Evolutionary conservation across 2,888 invertebrate genomes (phyloP), one percentile per base, ranked within the genome.

Genomic region (Beris morrisii): DNA sequence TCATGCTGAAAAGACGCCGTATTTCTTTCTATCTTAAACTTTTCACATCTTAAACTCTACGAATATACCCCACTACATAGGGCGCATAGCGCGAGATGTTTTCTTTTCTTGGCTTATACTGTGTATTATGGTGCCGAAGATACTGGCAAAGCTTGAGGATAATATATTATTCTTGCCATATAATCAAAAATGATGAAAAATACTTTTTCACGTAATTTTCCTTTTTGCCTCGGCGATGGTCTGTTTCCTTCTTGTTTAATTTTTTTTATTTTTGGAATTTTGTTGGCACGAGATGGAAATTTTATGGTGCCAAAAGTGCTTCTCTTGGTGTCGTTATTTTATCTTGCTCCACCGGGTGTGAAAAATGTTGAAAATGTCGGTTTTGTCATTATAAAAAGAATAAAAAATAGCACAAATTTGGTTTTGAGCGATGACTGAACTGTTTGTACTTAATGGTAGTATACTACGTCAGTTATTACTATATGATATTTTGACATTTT

Each of bases 171-270:
- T 67, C 69, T 67, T 63, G 65, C 67, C 65, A 69, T 69, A 69
- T 69, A 69, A 69, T 69, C 66, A 69, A 69, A 69, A 69, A 69
- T 69, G 67, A 69, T 69, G 69, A 69, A 69, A 69, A 69, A 69
- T 69, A 69, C 69, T 69, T 69, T 69, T 69, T 67, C 69, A 69
- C 69, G 67, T 69, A 67, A 69, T 69, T 69, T 69, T 66, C 67
- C 56, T 64, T 64, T 64, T 64, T 54, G 54, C 54, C n/a, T 64
- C 46, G 12, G 46, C 28, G 22, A 58, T 31, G 58, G 46, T 58
- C 45, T 46, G 58, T 45, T 54, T 65, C 45, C 46, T 55, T 65
- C 44, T 22, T 22, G 28, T 55, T 32, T 46, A 2, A 46, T 65
- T 48, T 61, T 52, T 61, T 12, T 45, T 50, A n/a, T 44, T 61